A percentile compares a stretch with the other conserved stretches of the same genome.
phyloP scores from a whole-genome alignment of 1,140 invertebrate genomes.

The Leptinotarsa texana region DNA sequence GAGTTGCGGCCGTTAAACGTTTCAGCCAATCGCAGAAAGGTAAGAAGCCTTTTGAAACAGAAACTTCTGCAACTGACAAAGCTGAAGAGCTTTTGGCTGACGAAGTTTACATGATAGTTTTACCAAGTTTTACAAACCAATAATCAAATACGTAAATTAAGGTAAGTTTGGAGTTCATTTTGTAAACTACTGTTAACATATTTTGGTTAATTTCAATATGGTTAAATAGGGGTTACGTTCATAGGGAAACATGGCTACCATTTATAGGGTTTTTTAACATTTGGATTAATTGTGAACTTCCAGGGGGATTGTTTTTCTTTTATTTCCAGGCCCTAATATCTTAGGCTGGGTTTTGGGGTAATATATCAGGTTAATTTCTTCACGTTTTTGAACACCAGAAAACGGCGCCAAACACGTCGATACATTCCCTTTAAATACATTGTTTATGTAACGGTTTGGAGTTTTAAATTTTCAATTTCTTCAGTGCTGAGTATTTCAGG shows the following conservation, averaged over 20 bases:
- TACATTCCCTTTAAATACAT: neutral
- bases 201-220: no score
- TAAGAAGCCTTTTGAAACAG: constrained; percentile 47
- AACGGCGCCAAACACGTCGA: neutral
- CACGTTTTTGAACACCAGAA: neutral
- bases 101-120: constrained; percentile 42
- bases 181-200: no score
- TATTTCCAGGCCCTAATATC: no score
- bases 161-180: neutral
- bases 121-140: constrained; percentile 28
- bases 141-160: neutral
- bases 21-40: constrained; percentile 36
- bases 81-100: constrained; percentile 39
- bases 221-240: no score
- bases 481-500: no score
- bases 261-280: no score
- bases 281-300: no score
- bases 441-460: neutral
- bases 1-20: constrained; percentile 18
- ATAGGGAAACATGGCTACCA: no score
- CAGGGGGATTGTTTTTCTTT: no score
- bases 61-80: constrained; percentile 37
- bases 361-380: no score
- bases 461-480: neutral
- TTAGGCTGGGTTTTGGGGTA: no score